Percentiles rank a stretch among this genome's conserved stretches.
These are phyloP conservation scores for Rhinophrynus dorsalis DNA, from an alignment of 2,797 vertebrate species.

Conservation along the genomic window DNA sequence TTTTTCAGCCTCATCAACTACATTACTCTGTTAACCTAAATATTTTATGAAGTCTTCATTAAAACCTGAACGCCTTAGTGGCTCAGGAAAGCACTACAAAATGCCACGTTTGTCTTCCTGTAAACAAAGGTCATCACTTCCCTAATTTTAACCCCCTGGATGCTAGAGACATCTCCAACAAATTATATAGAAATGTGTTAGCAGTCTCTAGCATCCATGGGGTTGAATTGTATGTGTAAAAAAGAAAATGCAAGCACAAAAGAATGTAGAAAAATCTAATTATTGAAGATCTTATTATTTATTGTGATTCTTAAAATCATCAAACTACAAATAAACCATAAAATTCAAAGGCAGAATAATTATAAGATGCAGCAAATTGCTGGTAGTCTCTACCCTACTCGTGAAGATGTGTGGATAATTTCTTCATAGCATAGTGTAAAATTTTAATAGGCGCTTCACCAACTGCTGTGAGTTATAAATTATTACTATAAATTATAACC, in stretches of 20 bases:
- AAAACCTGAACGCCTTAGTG: background rate
- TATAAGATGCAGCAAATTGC: conserved; percentile 4
- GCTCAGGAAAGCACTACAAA: background rate
- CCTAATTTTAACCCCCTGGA: background rate
- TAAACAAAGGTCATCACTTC: background rate
- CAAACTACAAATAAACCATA: background rate
- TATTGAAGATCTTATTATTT: background rate
- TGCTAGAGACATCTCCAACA: no score
- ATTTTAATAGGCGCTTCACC: conserved; percentile 48
- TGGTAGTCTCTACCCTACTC: conserved; percentile 23
- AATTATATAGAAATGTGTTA: no score
- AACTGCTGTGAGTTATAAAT: conserved; percentile 49
- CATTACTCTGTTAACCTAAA: no score
- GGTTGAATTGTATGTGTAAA: no score
- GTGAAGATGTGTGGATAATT: conserved; percentile 41
- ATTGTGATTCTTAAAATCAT: background rate
- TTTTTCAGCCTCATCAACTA: no score
- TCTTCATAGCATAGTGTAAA: conserved; percentile 41
- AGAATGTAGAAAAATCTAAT: background rate
- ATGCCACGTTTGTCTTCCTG: background rate
- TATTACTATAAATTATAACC: conserved; percentile 47
- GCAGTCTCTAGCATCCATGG: no score
- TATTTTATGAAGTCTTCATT: background rate
- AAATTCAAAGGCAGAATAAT: background rate
- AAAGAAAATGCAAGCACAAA: background rate